Conservation (phyloP, 2,888 invertebrate genomes). For the Shargacucullia verbasci region DNA sequence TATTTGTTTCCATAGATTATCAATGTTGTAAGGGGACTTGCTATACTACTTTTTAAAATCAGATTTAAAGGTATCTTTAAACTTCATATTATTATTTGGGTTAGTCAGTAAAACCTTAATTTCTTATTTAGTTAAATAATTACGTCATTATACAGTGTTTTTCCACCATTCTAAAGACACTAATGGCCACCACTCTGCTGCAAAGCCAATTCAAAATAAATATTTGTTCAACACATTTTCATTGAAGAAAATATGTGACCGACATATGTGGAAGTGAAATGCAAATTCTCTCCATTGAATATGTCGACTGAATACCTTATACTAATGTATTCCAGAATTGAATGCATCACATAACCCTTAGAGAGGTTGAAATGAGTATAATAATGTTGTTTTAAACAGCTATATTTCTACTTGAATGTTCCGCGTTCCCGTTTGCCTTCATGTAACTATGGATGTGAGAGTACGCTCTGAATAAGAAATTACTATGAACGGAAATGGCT, state of each 20-base stretch:
- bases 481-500: too few relatives aligned
- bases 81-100: too few relatives aligned
- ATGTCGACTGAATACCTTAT: constrained; percentile 43
- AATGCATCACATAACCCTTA: constrained; percentile 44
- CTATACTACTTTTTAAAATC: too few relatives aligned
- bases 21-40: too few relatives aligned
- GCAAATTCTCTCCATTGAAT: constrained; percentile 46
- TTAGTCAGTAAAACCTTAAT: too few relatives aligned
- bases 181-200: constrained; percentile 3
- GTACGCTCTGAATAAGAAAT: constrained; percentile 15
- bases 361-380: constrained; percentile 26
- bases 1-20: too few relatives aligned
- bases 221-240: constrained; percentile 35
- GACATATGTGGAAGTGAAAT: constrained; percentile 40
- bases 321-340: constrained; percentile 46
- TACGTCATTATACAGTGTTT: too few relatives aligned
- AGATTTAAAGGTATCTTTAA: too few relatives aligned
- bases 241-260: constrained; percentile 33
- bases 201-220: constrained; percentile 23
- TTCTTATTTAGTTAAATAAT: too few relatives aligned
- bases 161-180: constrained; percentile 8
- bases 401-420: constrained; percentile 25
- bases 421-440: constrained; percentile 22
- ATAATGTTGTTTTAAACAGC: constrained; percentile 45
- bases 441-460: not conserved